phyloP scores from a whole-genome alignment of 2,888 invertebrate genomes.

The Sarcophaga caerulescens region DNA sequence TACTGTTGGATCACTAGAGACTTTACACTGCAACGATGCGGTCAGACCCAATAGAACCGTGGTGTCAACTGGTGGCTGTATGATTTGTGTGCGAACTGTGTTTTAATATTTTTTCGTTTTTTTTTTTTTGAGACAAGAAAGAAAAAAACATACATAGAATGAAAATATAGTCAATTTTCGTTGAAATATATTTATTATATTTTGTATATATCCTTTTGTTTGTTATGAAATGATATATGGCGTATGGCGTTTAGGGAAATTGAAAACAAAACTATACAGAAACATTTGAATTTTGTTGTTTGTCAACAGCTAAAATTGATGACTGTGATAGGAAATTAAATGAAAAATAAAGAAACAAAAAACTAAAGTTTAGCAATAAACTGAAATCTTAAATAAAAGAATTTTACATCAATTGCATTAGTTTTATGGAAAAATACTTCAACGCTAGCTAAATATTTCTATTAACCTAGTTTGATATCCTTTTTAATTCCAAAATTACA shows the following conservation, averaged over 20 bases:
- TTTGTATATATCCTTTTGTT: background rate
- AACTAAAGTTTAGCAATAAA: background rate
- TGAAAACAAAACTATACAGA: slow-evolving; percentile 3
- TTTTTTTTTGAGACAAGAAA: slow-evolving; percentile 21
- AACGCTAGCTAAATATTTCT: background rate
- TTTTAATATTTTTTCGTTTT: slow-evolving; percentile 2
- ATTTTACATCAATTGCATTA: too few relatives aligned
- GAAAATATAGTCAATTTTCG: slow-evolving; percentile 7
- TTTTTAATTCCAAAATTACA: slow-evolving; percentile 12
- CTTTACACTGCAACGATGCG: slow-evolving; percentile 96
- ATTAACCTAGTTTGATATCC: background rate
- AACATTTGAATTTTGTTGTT: slow-evolving; percentile 24
- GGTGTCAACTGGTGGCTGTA: slow-evolving; percentile 95
- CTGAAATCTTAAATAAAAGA: background rate
- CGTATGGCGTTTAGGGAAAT: slow-evolving; percentile 29
- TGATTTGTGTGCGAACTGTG: slow-evolving; percentile 94
- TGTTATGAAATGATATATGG: slow-evolving; percentile 29
- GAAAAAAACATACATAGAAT: slow-evolving; percentile 2
- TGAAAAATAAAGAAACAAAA: background rate
- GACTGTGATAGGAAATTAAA: slow-evolving; percentile 25
- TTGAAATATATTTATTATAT: background rate
- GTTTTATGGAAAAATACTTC: too few relatives aligned
- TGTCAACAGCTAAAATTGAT: slow-evolving; percentile 18
- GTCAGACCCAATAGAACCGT: slow-evolving; percentile 95
- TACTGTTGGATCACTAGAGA: slow-evolving; percentile 94